These are phyloP conservation scores for Microctonus hyperodae DNA, from an alignment of 2,888 invertebrate species.

Conservation along the genomic window DNA sequence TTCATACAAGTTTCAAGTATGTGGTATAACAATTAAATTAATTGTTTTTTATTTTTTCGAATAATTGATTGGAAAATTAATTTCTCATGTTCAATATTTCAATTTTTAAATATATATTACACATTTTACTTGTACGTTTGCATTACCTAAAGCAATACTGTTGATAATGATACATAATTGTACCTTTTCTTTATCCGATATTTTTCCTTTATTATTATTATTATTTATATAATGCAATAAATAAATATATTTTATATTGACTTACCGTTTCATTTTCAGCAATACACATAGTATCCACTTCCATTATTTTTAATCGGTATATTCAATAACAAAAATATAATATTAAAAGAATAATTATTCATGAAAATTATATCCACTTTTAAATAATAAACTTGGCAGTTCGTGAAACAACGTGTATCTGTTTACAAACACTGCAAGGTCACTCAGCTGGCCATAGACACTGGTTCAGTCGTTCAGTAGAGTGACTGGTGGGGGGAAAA, in stretches of 20 bases:
- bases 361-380: constrained; percentile 18
- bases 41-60: neutral
- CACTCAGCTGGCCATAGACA: constrained; percentile 64
- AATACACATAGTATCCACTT: constrained; percentile 55
- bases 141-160: constrained; percentile 32
- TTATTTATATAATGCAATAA: no score
- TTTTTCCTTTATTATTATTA: constrained; percentile 11
- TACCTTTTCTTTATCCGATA: neutral
- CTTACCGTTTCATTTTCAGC: constrained; percentile 59
- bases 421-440: constrained; percentile 83
- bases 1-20: no score
- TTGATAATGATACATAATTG: neutral
- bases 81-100: neutral
- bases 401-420: constrained; percentile 69
- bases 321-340: constrained; percentile 21
- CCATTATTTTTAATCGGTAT: constrained; percentile 43
- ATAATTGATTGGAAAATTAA: neutral
- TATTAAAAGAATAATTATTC: constrained; percentile 6
- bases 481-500: neutral
- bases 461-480: constrained; percentile 21
- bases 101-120: neutral
- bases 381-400: constrained; percentile 35
- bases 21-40: neutral
- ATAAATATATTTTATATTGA: constrained; percentile 33
- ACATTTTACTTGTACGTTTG: constrained; percentile 13